Conservation (phyloP, 2,113 vertebrate genomes). For the Eulacestoma nigropectus region DNA sequence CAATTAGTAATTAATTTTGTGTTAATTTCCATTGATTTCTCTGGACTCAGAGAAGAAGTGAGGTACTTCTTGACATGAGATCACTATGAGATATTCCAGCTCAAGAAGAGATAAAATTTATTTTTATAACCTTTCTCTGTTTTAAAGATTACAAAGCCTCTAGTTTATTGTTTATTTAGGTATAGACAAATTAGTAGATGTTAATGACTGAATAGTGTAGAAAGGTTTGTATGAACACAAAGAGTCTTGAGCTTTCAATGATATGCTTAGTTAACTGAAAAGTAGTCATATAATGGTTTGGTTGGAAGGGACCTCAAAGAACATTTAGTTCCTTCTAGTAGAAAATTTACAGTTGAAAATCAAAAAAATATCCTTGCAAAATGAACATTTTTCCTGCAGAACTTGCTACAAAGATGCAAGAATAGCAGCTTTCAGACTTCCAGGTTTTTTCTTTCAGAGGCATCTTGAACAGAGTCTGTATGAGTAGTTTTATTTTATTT, state of each 20-base stretch:
- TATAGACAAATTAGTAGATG: neutral
- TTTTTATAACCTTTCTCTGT: neutral
- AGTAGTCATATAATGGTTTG: neutral
- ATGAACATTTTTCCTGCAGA: neutral
- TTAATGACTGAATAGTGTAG: neutral
- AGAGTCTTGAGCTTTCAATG: neutral
- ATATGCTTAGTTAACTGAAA: neutral
- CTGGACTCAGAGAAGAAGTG: neutral
- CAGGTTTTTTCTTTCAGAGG: neutral
- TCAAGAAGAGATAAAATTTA: neutral
- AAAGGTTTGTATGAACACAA: neutral
- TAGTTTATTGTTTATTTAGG: neutral
- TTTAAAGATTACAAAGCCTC: neutral
- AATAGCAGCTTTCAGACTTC: neutral
- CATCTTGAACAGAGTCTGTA: neutral
- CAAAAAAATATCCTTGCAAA: neutral
- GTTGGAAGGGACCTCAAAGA: neutral
- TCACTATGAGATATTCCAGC: neutral
- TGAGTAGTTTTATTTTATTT: neutral
- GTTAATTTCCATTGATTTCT: neutral
- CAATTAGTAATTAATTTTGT: neutral
- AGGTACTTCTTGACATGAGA: neutral
- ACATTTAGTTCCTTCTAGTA: neutral
- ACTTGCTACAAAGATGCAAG: neutral
- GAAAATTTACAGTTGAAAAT: neutral